Base-by-base conservation (phyloP, 2,888 invertebrate genomes). In the Vandiemenella viatica region DNA sequence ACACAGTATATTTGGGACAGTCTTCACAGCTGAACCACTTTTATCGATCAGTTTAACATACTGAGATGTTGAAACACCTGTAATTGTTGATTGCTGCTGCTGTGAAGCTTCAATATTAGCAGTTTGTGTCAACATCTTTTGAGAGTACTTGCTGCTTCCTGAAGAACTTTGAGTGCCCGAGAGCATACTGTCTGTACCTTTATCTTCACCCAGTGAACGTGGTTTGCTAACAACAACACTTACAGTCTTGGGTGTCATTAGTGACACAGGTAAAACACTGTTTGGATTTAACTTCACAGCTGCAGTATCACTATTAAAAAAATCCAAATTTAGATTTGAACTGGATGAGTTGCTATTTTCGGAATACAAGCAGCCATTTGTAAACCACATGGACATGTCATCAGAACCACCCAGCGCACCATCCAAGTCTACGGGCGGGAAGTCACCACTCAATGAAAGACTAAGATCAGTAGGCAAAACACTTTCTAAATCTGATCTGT, bases 281-380 rank as follows among this genome's bases (percentile, higher is more conserved):
- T 87, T 89, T 4, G 91, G 91, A 68, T 91, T 90, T 5, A 91
- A 91, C 77, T 90, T 80, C 55, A 86, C 80, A 13, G 80, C 79
- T 53, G 78, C 78, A 38, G 80, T 81, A 62, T 85, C 85, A 20
- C 78, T 76, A 60, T 75, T 77, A 57, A 80, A 71, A 10, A 42
- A 21, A 63, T 81, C 82, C 58, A 81, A 66, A 62, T 78, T 77
- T 61, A 79, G 77, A 58, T 79, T 78, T 57, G 76, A 76, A 66
- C 74, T 76, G n/a, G n/a, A n/a, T 43, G 77, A 72, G 60, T 75
- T 76, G 43, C 69, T 68, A 53, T 63, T 66, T 26, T 71, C n/a
- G 70, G 70, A 56, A 72, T 73, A 56, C 73, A 54, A 38, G 19
- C 53, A 53, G 2, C 56, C 56, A 45, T 55, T 54, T 13, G 51